Evolutionary conservation across 53 echinoderm and acorn worm species (phyloP).

Genomic region (Stichopus horrens): DNA sequence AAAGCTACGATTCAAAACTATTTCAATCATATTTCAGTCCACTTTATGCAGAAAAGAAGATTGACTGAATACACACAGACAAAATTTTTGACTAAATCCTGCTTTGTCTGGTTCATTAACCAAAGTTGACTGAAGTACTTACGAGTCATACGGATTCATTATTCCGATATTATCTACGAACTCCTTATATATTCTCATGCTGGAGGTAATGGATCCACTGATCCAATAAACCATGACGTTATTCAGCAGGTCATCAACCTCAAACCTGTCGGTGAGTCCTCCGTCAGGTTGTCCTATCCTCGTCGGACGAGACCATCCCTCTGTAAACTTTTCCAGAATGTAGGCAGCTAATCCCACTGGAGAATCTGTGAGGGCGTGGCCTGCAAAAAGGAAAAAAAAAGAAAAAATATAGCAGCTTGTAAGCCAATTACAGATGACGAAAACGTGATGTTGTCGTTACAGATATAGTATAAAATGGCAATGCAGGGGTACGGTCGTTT

Average conservation of each 20-base stretch:
- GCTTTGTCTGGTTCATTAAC: neutral
- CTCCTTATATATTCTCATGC: slow-evolving; percentile 92
- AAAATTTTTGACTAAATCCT: too few relatives aligned
- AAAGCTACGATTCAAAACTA: neutral
- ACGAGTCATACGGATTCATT: neutral
- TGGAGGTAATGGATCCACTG: slow-evolving; percentile 74
- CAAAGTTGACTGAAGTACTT: slow-evolving; percentile 19
- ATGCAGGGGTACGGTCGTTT: too few relatives aligned
- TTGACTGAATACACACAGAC: too few relatives aligned
- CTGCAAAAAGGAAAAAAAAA: slow-evolving; percentile 16
- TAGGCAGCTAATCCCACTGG: slow-evolving; percentile 85
- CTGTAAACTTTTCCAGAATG: slow-evolving; percentile 83
- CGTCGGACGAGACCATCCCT: slow-evolving; percentile 56
- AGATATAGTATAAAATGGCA: too few relatives aligned
- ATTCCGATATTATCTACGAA: slow-evolving; percentile 33
- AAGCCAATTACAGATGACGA: too few relatives aligned
- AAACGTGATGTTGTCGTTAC: too few relatives aligned
- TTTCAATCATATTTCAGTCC: neutral
- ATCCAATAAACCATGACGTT: slow-evolving; percentile 98
- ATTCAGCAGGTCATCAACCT: slow-evolving; percentile 79
- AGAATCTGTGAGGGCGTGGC: slow-evolving; percentile 72
- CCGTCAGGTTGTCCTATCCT: slow-evolving; percentile 66
- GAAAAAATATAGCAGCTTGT: too few relatives aligned
- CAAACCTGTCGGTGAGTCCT: slow-evolving; percentile 56
- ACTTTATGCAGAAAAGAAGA: neutral